These are phyloP conservation scores for Parambassis ranga DNA, from an alignment of 2,797 vertebrate genomes.

Conservation along the genomic window DNA sequence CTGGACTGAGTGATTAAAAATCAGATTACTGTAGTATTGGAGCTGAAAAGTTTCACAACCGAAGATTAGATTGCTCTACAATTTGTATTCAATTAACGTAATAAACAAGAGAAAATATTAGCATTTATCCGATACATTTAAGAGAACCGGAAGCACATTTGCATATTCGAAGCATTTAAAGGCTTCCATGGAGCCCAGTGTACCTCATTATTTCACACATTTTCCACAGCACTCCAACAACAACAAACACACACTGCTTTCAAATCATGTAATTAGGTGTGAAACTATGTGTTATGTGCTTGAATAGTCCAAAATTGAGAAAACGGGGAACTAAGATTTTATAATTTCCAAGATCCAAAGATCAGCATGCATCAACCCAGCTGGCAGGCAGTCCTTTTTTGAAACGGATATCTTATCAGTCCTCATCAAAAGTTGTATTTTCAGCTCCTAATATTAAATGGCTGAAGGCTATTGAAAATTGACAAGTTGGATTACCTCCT, in stretches of 20 bases:
- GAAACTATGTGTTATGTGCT: neutral
- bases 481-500: neutral
- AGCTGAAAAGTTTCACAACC: no score
- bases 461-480: constrained; percentile 1
- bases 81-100: no score
- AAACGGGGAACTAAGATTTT: constrained; percentile 1
- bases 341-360: neutral
- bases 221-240: neutral
- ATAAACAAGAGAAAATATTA: neutral
- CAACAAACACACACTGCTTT: neutral
- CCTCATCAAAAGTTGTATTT: neutral
- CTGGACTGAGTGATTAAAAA: no score
- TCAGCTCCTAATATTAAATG: neutral
- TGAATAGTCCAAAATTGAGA: neutral
- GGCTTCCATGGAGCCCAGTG: neutral
- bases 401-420: neutral
- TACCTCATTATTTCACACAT: constrained; percentile 9
- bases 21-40: no score
- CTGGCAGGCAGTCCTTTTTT: neutral
- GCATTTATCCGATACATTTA: neutral
- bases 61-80: no score
- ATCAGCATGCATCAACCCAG: neutral
- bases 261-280: neutral
- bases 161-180: neutral
- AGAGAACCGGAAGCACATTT: neutral